Evolutionary conservation across 2,888 invertebrate genomes (phyloP), one percentile per base, ranked within the genome.

Genomic region (Biston stratarius): DNA sequence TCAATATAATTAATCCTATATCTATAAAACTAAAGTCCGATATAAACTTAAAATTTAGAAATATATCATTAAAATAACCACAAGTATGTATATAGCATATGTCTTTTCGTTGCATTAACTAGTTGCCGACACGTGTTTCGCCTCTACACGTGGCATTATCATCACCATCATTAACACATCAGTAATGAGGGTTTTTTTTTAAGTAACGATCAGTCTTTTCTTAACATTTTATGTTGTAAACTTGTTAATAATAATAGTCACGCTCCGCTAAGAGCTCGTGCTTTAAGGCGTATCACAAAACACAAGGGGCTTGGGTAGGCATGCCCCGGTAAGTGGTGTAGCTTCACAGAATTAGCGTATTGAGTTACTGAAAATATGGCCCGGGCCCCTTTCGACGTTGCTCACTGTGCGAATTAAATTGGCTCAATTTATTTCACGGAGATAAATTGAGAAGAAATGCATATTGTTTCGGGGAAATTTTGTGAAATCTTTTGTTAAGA

Each of bases 261-360:
- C n/a, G 24, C 24, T 24, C 10, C 64, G 70, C 73, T 55, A 38
- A 44, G 44, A 66, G 53, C 65, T 72, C 66, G 49, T 69, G 42
- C 40, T 44, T 61, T 47, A 48, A 53, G 53, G 65, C 64, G 53
- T 33, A 24, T 12, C 42, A 60, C 66, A 67, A 64, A 62, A 64
- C 69, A 70, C 52, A 53, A 59, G 57, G 62, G 53, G 65, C 63
- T 61, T 40, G 56, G 65, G 70, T 68, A 69, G 69, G 69, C 62
- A 67, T 66, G 64, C 61, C 59, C 47, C 69, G 64, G 69, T 71
- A 73, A 78, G 72, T 73, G 72, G 76, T 71, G 74, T 74, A 71
- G 74, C 75, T 77, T 74, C 73, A 61, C 70, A 70, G 74, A 76
- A 80, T 80, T 78, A 77, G 75, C 74, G 74, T 77, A 78, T 77